Base-by-base conservation (phyloP, 2,113 vertebrate genomes). In the Mormyrus iriodes region DNA sequence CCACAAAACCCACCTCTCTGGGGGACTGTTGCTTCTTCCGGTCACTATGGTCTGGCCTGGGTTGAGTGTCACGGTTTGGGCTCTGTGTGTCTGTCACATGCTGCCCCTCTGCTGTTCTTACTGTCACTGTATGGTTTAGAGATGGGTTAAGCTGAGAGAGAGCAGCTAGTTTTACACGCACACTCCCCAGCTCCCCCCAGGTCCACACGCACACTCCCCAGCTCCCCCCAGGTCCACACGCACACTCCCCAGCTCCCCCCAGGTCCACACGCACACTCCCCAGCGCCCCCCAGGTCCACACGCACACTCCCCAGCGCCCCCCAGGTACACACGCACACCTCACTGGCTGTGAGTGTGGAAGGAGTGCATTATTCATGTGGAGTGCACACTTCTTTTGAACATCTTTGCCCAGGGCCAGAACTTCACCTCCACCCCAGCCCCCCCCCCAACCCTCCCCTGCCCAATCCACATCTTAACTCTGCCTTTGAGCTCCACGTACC, bases 361-460 rank as follows among this genome's bases (percentile, higher is more conserved):
- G 85, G 21, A 35, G 35, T 61, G 86, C 55, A 87, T 61, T 61
- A 87, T 87, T 87, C 86, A 87, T 65, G 39, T 61, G n/a, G 27
- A 2, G 51, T n/a, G 51, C 31, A 42, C 27, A 24, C 8, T 19
- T 58, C 86, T 87, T 87, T 87, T 87, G 86, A 87, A 87, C 86
- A 24, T 87, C 9, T 17, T 87, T 55, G 52, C 86, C 86, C 35
- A 46, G 53, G 35, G 86, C 52, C 86, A 55, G 48, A 31, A 58
- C 15, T 19, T 31, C 39, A 49, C 42, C 44, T 24, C 83, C 49
- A 6, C 86, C 9, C 69, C 31, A 27, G 12, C 4, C 1, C 21
- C n/a, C 7, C 61, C 61, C 53, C 1, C 21, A n/a, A 24, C 58
- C 58, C 58, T n/a, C 13, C 51, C 51, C 13, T 4, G 19, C 48